phyloP scores from a whole-genome alignment of 2,113 vertebrate species.

The Oncorhynchus keta region DNA sequence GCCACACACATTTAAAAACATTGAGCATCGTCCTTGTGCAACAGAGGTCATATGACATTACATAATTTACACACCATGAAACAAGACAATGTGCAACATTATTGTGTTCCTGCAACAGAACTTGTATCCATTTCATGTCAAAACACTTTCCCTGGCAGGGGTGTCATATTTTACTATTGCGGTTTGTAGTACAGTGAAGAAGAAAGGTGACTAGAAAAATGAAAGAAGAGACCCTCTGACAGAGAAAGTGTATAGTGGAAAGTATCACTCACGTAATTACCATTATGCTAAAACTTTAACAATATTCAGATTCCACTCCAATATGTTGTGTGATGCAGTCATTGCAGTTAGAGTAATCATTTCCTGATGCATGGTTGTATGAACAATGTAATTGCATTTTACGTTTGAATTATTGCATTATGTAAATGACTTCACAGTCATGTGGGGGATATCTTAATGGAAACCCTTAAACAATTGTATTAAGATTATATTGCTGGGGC shows the following conservation, averaged over 20 bases:
- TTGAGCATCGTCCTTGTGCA: neutral
- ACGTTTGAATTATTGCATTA: conserved; percentile 71
- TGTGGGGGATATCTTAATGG: conserved; percentile 61
- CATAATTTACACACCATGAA: neutral
- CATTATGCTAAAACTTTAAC: conserved; percentile 56
- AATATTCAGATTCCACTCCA: conserved; percentile 56
- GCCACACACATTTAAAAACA: neutral
- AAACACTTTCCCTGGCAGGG: neutral
- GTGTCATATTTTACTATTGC: neutral
- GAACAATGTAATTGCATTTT: conserved; percentile 71
- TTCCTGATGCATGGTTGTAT: conserved; percentile 61
- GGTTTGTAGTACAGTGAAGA: neutral
- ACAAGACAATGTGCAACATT: conserved; percentile 12
- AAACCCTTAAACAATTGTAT: conserved; percentile 38
- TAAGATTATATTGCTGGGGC: no score
- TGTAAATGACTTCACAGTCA: conserved; percentile 65
- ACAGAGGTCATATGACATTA: neutral
- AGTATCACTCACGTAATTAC: conserved; percentile 70
- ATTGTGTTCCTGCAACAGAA: conserved; percentile 10
- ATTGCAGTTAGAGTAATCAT: conserved; percentile 61
- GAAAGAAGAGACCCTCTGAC: conserved; percentile 56
- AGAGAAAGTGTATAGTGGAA: conserved; percentile 62
- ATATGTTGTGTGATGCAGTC: conserved; percentile 63
- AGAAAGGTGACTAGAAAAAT: conserved; percentile 45
- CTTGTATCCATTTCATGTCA: no score